Conservation (phyloP, 2,888 invertebrate species). For the Pseudeuparius sepicola region DNA sequence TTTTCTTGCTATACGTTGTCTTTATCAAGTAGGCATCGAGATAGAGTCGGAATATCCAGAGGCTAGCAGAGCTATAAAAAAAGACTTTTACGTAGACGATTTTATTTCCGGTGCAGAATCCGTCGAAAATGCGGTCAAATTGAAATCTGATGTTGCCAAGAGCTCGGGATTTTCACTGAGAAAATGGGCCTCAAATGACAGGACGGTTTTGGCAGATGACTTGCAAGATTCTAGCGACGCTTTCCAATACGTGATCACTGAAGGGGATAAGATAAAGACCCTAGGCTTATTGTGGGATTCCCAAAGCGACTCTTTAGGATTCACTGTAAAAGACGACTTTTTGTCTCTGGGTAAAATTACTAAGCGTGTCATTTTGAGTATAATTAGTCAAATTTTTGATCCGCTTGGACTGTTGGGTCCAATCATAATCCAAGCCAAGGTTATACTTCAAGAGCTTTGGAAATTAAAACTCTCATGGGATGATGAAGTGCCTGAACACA, state of each 20-base stretch:
- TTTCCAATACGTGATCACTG: conserved; percentile 2
- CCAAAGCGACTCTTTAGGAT: conserved; percentile 4
- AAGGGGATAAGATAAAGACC: conserved; percentile 6
- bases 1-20: conserved; percentile 16
- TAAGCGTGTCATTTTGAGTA: conserved; percentile 22
- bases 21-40: conserved; percentile 14
- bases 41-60: conserved; percentile 5
- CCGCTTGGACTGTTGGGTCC: conserved; percentile 24
- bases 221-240: neutral
- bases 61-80: neutral
- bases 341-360: neutral
- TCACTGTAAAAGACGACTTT: neutral
- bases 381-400: too few relatives aligned
- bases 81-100: conserved; percentile 13
- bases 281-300: conserved; percentile 9
- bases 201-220: conserved; percentile 7
- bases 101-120: conserved; percentile 6
- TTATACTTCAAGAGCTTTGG: conserved; percentile 21
- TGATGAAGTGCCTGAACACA: conserved; percentile 15
- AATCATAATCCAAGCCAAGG: conserved; percentile 22
- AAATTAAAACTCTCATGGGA: conserved; percentile 21
- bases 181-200: conserved; percentile 10
- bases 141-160: conserved; percentile 2
- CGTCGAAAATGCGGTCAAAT: conserved; percentile 1
- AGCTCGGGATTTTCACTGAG: conserved; percentile 7